phyloP scores from a whole-genome alignment of 2,888 invertebrate species.

The Neocrepidodera transversa region DNA sequence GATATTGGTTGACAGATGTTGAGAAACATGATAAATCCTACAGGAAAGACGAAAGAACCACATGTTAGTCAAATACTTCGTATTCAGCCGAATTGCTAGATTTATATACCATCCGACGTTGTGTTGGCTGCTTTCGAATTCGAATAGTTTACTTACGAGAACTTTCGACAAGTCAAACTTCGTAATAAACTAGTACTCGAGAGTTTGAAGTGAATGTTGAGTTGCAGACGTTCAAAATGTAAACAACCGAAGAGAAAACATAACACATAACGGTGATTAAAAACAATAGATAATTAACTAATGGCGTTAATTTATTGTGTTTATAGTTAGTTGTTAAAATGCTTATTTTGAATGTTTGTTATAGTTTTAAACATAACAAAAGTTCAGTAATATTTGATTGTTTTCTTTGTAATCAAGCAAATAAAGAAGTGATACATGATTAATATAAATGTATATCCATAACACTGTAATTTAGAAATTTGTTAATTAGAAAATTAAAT shows the following conservation, averaged over 20 bases:
- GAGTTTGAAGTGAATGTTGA: neutral
- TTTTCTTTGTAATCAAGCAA: no score
- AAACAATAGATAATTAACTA: neutral
- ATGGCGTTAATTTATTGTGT: neutral
- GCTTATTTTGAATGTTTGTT: neutral
- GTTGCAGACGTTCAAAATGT: neutral
- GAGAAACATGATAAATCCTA: constrained; percentile 11
- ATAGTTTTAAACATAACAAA: neutral
- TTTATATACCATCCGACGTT: constrained; percentile 19
- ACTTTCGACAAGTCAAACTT: constrained; percentile 9
- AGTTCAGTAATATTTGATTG: no score
- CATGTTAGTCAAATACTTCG: constrained; percentile 29
- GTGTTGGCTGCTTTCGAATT: constrained; percentile 22
- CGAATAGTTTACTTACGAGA: constrained; percentile 34
- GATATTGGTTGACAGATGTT: constrained; percentile 10
- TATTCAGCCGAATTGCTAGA: constrained; percentile 15
- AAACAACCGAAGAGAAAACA: neutral
- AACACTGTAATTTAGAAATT: no score
- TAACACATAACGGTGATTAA: neutral
- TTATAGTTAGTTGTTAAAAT: neutral
- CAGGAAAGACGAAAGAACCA: constrained; percentile 20
- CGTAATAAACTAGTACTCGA: neutral
- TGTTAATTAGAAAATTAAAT: no score
- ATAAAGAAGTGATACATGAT: no score
- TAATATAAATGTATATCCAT: no score